These are phyloP conservation scores for Rhincodon typus DNA, from an alignment of 2,797 vertebrate species.

Conservation along the genomic window DNA sequence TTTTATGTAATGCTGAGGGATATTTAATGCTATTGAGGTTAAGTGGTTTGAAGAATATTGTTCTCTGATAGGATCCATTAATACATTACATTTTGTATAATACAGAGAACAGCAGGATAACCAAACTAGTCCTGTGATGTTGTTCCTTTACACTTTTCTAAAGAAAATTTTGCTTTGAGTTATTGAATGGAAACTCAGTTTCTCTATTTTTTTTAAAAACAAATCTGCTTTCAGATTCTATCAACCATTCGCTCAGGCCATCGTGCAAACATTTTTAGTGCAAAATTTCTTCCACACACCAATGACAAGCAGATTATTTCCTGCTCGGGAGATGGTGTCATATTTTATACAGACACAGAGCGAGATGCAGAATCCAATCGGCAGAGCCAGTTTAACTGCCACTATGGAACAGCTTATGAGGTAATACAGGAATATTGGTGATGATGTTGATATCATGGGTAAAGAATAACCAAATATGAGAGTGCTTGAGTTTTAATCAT, in stretches of 20 bases:
- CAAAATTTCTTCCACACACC: slow-evolving; percentile 96
- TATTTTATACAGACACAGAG: slow-evolving; percentile 92
- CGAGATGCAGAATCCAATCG: slow-evolving; percentile 87
- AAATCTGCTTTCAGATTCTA: slow-evolving; percentile 67
- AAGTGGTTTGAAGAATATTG: background rate
- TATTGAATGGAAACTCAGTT: background rate
- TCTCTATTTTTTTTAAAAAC: background rate
- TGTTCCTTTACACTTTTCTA: background rate
- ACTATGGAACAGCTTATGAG: slow-evolving; percentile 98
- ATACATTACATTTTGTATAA: background rate
- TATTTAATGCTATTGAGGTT: background rate
- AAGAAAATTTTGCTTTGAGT: background rate
- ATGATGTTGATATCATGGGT: background rate
- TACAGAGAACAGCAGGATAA: background rate
- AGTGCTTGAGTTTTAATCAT: background rate
- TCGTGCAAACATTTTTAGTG: slow-evolving; percentile 96
- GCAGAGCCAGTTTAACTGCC: slow-evolving; percentile 94
- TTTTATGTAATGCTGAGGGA: background rate
- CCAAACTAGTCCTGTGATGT: background rate
- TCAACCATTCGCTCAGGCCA: slow-evolving; percentile 93
- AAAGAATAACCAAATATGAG: background rate
- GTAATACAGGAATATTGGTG: slow-evolving; percentile 50
- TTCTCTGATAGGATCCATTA: background rate
- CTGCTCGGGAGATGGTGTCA: slow-evolving; percentile 93
- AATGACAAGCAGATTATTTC: slow-evolving; percentile 94